Conservation (phyloP, 2,888 invertebrate species). For the Gnatocerus cornutus region DNA sequence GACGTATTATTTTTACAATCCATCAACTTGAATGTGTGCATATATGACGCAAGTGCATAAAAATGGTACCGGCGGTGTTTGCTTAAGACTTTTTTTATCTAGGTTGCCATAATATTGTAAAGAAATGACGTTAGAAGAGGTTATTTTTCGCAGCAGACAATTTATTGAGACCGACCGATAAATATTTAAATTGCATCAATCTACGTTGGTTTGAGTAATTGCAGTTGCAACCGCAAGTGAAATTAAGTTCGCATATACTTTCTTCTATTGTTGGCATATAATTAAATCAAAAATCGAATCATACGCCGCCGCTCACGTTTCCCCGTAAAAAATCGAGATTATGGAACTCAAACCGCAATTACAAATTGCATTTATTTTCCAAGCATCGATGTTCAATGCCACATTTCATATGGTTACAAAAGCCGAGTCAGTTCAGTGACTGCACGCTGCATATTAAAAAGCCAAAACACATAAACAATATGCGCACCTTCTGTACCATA, state of each 20-base stretch:
- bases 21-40: neutral
- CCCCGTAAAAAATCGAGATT: constrained; percentile 29
- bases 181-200: constrained; percentile 24
- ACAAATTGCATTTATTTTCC: constrained; percentile 60
- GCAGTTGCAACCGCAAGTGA: constrained; percentile 22
- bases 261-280: constrained; percentile 13
- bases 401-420: constrained; percentile 63
- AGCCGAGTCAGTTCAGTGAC: constrained; percentile 67
- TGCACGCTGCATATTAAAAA: constrained; percentile 62
- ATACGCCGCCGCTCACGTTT: constrained; percentile 33
- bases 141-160: neutral
- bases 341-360: constrained; percentile 41
- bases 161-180: constrained; percentile 1
- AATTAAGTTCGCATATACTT: constrained; percentile 20
- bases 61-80: too few species aligned
- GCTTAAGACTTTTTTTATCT: neutral
- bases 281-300: constrained; percentile 23
- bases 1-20: constrained; percentile 51
- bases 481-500: constrained; percentile 47
- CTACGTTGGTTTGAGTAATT: constrained; percentile 12
- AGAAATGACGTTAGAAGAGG: neutral
- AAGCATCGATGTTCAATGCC: constrained; percentile 68
- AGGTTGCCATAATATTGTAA: neutral
- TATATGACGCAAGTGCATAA: too few species aligned
- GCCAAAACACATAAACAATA: constrained; percentile 62